Conservation (phyloP, 1,140 invertebrate genomes). For the Sarcophaga bullata region DNA sequence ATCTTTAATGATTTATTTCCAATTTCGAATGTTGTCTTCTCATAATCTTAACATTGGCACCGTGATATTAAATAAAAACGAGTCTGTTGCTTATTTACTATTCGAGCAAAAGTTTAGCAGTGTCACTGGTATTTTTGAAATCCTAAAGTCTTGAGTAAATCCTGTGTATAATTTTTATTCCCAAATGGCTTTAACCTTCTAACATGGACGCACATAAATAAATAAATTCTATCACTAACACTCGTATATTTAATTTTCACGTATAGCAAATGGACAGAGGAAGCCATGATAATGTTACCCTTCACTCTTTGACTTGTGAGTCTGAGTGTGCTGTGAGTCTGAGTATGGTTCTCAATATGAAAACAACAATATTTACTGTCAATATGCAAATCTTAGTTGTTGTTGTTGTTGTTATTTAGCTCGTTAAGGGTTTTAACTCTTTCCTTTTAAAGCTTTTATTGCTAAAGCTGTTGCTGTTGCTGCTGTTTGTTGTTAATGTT, state of each 20-base stretch:
- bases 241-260: no score
- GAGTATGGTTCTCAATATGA: no score
- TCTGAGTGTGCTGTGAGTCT: no score
- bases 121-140: neutral
- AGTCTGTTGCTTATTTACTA: slow-evolving; percentile 15
- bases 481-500: no score
- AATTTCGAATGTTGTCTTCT: slow-evolving; percentile 28
- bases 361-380: neutral
- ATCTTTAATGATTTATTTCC: slow-evolving; percentile 40
- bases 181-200: slow-evolving; percentile 16
- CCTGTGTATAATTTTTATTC: slow-evolving; percentile 32
- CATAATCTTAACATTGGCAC: slow-evolving; percentile 8
- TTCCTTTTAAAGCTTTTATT: neutral
- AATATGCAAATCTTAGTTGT: slow-evolving; percentile 30
- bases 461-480: no score
- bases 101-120: neutral
- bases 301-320: no score
- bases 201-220: neutral
- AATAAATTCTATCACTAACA: no score
- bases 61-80: neutral
- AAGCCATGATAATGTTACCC: no score
- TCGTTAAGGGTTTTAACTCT: slow-evolving; percentile 32
- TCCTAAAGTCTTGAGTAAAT: neutral
- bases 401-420: slow-evolving; percentile 3
- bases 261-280: no score